phyloP scores from a whole-genome alignment of 2,797 vertebrate genomes.

The Cygnus olor region DNA sequence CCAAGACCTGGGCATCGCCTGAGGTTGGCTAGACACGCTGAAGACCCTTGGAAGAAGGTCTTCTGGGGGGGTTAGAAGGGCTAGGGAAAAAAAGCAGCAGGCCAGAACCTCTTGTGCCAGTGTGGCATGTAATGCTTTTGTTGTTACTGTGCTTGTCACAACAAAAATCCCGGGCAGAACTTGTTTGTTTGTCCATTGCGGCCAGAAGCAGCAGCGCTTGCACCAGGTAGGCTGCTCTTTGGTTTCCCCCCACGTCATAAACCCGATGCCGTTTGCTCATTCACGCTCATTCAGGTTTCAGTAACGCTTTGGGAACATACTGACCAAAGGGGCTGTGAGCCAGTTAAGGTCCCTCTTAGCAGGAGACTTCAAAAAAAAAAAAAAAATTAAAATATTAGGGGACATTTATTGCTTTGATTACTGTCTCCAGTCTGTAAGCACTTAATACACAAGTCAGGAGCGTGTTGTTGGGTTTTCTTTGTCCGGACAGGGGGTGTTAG shows the following conservation, averaged over 20 bases:
- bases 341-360: neutral
- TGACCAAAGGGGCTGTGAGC: neutral
- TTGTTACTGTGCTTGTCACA: neutral
- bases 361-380: neutral
- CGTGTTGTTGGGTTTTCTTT: neutral
- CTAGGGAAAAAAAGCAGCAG: neutral
- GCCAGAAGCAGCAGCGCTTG: neutral
- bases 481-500: neutral
- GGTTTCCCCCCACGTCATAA: slow-evolving; percentile 1
- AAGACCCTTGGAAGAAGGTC: neutral
- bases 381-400: neutral
- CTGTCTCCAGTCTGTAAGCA: neutral
- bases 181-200: neutral
- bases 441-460: neutral
- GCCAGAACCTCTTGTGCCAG: neutral
- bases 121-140: neutral
- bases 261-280: neutral
- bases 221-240: neutral
- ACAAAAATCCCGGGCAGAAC: neutral
- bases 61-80: neutral
- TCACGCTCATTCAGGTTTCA: neutral
- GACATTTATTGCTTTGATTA: neutral
- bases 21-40: rapidly evolving
- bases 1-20: neutral
- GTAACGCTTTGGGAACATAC: neutral